Base-by-base conservation (phyloP, 2,797 vertebrate genomes). In the Circus cinereus region DNA sequence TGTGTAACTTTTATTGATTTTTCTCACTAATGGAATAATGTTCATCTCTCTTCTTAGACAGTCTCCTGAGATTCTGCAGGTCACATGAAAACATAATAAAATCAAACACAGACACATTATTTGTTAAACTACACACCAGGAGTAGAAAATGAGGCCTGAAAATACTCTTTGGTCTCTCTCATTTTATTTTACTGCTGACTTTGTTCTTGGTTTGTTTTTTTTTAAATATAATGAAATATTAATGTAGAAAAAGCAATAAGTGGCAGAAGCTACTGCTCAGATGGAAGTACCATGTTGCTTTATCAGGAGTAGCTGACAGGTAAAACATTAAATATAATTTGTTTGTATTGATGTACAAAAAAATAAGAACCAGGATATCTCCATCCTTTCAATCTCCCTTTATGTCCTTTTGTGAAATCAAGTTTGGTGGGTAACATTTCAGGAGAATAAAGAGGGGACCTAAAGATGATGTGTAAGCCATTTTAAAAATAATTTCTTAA, bases 1-100 rank as follows among this genome's bases (percentile, higher is more conserved):
- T 3, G 2, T 79, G 22, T 92, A 89, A 92, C 74, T 92, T 7
- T 63, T 86, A 96, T 16, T 96, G 96, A 95, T 96, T 96, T 96
- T 94, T 59, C 67, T 85, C 42, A 32, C 59, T 92, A 88, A 83
- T 72, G 63, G 84, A 94, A 64, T 95, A 87, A 89, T 68, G 90
- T 74, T 93, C 74, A 70, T 90, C n/a, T 92, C 36, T 90, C 45
- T 27, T 57, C 72, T 88, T 76, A 88, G 79, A 48, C 16, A 10
- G 48, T 72, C 80, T 88, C 90, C 30, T 79, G 88, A 77, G 93
- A 64, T 91, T 85, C 59, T 77, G n/a, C 47, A 79, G 85, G 93
- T 95, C 85, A 65, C 92, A 65, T 8, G 0, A 74, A 70, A 91
- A 47, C 70, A 89, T 91, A 91, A 95, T 93, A 89, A 95, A 96